phyloP scores from a whole-genome alignment of 2,797 vertebrate species.

The Scyliorhinus canicula region DNA sequence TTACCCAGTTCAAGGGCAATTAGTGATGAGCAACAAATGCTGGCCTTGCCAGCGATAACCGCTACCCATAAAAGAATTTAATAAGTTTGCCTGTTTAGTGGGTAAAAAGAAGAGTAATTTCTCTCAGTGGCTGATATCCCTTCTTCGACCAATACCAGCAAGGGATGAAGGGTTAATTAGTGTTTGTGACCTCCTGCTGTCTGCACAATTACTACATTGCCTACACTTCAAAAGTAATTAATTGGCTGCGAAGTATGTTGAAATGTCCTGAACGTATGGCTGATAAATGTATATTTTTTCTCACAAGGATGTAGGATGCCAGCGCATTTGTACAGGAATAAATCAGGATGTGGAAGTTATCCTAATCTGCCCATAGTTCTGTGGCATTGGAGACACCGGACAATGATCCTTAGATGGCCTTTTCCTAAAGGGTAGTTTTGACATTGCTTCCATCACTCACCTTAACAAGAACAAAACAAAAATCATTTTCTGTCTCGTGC shows the following conservation, averaged over 20 bases:
- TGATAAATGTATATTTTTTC: neutral
- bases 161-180: neutral
- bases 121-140: neutral
- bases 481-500: neutral
- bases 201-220: neutral
- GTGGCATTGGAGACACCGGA: neutral
- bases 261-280: neutral
- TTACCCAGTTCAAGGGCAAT: too few relatives aligned
- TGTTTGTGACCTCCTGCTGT: neutral
- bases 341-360: neutral
- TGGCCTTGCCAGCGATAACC: too few relatives aligned
- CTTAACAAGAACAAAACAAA: neutral
- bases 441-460: neutral
- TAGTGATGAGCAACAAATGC: too few relatives aligned
- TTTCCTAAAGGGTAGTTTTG: neutral
- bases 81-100: neutral
- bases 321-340: neutral
- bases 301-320: neutral
- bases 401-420: neutral
- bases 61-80: too few relatives aligned
- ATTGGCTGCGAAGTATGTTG: neutral
- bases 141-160: neutral
- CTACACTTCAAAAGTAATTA: neutral
- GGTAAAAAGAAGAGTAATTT: neutral
- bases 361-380: neutral